Percentiles rank a stretch among this genome's conserved stretches.
phyloP scores from a whole-genome alignment of 2,888 invertebrate species.

The Cerastoderma edule region DNA sequence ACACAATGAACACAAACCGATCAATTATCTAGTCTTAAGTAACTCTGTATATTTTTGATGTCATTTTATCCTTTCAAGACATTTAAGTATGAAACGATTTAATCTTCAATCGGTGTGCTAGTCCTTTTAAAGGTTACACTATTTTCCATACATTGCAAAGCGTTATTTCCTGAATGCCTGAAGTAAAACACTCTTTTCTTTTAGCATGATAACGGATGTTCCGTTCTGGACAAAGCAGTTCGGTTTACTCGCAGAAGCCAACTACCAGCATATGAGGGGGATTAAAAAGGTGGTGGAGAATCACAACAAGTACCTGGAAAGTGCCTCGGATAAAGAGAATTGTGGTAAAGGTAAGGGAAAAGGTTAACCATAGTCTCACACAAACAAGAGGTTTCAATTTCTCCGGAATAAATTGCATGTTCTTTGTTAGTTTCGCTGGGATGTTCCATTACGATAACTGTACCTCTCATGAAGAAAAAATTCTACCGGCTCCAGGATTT shows the following conservation, averaged over 20 bases:
- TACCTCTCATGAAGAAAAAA: not conserved
- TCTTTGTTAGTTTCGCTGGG: not conserved
- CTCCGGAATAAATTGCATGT: not conserved
- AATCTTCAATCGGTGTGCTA: too few species aligned
- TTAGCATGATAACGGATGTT: slow-evolving; percentile 22
- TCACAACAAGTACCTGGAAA: slow-evolving; percentile 5
- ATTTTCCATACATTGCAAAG: too few species aligned
- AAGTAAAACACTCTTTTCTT: too few species aligned
- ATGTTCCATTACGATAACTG: not conserved
- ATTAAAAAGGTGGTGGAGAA: slow-evolving; percentile 4
- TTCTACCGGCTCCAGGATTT: not conserved
- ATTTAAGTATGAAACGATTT: too few species aligned
- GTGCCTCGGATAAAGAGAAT: not conserved
- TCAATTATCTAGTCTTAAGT: too few species aligned
- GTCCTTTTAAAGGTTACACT: too few species aligned
- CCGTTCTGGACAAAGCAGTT: slow-evolving; percentile 26
- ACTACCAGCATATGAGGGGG: slow-evolving; percentile 13
- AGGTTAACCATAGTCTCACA: not conserved
- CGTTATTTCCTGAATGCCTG: too few species aligned
- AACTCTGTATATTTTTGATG: too few species aligned
- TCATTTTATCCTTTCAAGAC: too few species aligned
- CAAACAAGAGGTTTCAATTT: not conserved
- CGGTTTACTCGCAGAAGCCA: slow-evolving; percentile 16
- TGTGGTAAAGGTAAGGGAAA: slow-evolving; percentile 15
- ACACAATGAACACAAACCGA: too few species aligned